Percentiles rank a stretch among this genome's conserved stretches.
Conservation (phyloP, 2,888 invertebrate species). For the Ormyrus labotus region DNA sequence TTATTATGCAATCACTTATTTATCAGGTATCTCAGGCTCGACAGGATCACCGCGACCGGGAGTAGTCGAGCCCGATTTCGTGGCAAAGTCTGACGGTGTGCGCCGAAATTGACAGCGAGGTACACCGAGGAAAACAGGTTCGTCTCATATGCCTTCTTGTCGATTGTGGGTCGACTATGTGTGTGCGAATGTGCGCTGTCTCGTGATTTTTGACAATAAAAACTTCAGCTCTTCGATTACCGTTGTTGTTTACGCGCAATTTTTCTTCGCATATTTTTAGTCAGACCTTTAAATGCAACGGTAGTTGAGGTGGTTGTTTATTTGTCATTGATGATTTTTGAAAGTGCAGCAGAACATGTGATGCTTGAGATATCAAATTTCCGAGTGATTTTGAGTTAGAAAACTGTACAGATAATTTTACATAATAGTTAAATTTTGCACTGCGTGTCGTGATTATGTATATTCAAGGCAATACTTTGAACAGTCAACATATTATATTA, state of each 20-base stretch:
- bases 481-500: too few relatives aligned
- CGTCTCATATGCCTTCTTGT: neutral
- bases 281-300: too few relatives aligned
- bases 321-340: too few relatives aligned
- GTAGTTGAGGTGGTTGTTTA: too few relatives aligned
- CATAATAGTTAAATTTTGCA: constrained; percentile 4
- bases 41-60: neutral
- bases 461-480: neutral
- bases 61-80: neutral
- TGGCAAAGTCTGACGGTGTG: neutral
- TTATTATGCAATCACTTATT: constrained; percentile 45
- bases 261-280: neutral
- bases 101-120: too few relatives aligned
- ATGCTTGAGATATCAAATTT: too few relatives aligned
- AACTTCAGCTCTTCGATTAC: constrained; percentile 18
- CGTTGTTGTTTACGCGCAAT: neutral
- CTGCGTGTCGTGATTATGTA: constrained; percentile 2
- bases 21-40: neutral
- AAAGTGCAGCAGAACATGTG: too few relatives aligned
- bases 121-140: constrained; percentile 22
- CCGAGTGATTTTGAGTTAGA: too few relatives aligned
- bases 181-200: neutral
- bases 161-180: neutral
- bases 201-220: constrained; percentile 28
- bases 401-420: neutral